Evolutionary conservation across 2,797 vertebrate genomes (phyloP), one percentile per base, ranked within the genome.

Genomic region (Argyrosomus regius): DNA sequence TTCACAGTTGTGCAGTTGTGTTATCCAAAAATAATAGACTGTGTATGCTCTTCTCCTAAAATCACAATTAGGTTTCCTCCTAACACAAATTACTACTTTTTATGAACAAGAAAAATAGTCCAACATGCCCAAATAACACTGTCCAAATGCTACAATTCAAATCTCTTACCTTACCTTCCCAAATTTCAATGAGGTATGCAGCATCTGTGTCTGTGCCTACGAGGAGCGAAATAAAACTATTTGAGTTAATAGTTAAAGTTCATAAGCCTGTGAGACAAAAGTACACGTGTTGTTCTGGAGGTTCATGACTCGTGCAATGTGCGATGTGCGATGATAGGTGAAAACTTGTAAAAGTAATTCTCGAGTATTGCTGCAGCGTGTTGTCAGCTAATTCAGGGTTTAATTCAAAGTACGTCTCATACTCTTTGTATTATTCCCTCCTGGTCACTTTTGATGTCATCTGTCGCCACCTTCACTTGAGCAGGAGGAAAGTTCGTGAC

Each of bases 271-370:
- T 41, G 46, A 43, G 4, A 12, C 35, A 50, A 24, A 17, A 52
- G 20, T 3, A 13, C 12, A 43, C 5, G 24, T 72, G 52, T 48
- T 75, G 57, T 67, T 74, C 61, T 4, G n/a, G 14, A 45, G 1
- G 48, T 53, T 53, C 50, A 58, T 24, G 1, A 18, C 48, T 75
- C n/a, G n/a, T n/a, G n/a, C n/a, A 59, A 43, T n/a, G 18, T 70
- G 4, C 31, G 28, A 45, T 62, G 10, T 46, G 45, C 63, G 69
- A 75, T 77, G 73, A 59, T 14, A 28, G 70, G 65, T 69, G 70
- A 78, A 84, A 84, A 72, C 79, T 16, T 84, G 71, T 56, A 49
- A 78, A 85, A 77, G 81, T 77, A 74, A 79, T 83, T 88, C 57
- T 77, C 50, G 58, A 28, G 50, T 17, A 18, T 56, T 76, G 60